Conservation (phyloP, 2,113 vertebrate genomes). For the Micromys minutus region DNA sequence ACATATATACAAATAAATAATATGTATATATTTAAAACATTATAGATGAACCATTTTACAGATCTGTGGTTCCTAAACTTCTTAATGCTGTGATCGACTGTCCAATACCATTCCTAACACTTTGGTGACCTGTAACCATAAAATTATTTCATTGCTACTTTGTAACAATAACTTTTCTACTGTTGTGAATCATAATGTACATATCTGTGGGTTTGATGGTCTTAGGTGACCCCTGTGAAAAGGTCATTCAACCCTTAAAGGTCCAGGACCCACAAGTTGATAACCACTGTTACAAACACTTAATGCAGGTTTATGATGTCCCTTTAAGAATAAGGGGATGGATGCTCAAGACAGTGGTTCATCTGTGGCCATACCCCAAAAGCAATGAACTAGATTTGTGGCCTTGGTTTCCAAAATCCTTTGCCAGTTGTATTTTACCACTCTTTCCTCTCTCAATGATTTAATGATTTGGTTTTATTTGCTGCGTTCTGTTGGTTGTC, state of each 20-base stretch:
- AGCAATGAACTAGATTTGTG: not conserved
- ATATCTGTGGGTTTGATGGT: not conserved
- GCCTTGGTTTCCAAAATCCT: not conserved
- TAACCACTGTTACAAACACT: not conserved
- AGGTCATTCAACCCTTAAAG: not conserved
- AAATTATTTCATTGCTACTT: not conserved
- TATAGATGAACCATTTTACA: not conserved
- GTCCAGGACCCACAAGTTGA: not conserved
- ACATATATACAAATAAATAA: too few species aligned
- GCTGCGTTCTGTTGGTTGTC: constrained; percentile 20
- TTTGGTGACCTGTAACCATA: not conserved
- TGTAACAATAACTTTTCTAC: not conserved
- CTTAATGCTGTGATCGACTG: too few species aligned
- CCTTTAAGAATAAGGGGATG: not conserved
- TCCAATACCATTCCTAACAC: not conserved
- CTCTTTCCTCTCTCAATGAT: not conserved
- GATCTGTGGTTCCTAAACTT: not conserved
- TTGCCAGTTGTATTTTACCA: not conserved
- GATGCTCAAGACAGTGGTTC: not conserved
- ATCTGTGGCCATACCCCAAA: not conserved
- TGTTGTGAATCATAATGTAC: not conserved
- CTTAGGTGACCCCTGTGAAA: not conserved
- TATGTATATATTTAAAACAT: constrained; percentile 17
- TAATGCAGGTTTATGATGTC: not conserved
- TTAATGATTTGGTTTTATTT: constrained; percentile 50